A percentile compares a stretch with the other conserved stretches of the same genome.
These are phyloP conservation scores for Potorous gilbertii DNA, from an alignment of 2,797 vertebrate species.

Conservation along the genomic window DNA sequence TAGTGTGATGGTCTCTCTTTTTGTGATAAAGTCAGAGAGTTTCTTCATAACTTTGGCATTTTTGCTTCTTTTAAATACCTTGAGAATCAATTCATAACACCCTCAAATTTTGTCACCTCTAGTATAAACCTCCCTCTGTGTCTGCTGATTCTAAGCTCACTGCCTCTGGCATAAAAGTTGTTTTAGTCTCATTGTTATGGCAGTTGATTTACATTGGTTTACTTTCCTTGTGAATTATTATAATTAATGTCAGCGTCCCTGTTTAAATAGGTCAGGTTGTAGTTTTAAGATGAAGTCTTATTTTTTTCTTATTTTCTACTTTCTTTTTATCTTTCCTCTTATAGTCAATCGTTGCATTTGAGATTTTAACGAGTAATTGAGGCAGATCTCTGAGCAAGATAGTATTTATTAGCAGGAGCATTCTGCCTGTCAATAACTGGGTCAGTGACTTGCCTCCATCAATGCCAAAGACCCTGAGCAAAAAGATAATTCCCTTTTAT, in stretches of 20 bases:
- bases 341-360: background rate
- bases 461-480: background rate
- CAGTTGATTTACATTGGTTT: background rate
- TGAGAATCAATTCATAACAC: background rate
- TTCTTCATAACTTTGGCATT: background rate
- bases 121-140: background rate
- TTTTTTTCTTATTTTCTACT: background rate
- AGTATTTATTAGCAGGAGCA: background rate
- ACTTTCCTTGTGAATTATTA: background rate
- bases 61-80: background rate
- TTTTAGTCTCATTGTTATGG: background rate
- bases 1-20: background rate
- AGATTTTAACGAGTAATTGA: background rate
- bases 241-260: background rate
- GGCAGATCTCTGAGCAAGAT: background rate
- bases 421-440: background rate
- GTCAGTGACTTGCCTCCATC: background rate
- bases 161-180: background rate
- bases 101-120: background rate
- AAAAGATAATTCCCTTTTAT: background rate
- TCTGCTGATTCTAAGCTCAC: background rate
- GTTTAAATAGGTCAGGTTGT: background rate
- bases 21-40: background rate
- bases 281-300: background rate
- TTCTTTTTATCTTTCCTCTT: background rate